These are phyloP conservation scores for Spatulosminthurus flaviceps DNA, from an alignment of 2,888 invertebrate genomes.

Conservation along the genomic window DNA sequence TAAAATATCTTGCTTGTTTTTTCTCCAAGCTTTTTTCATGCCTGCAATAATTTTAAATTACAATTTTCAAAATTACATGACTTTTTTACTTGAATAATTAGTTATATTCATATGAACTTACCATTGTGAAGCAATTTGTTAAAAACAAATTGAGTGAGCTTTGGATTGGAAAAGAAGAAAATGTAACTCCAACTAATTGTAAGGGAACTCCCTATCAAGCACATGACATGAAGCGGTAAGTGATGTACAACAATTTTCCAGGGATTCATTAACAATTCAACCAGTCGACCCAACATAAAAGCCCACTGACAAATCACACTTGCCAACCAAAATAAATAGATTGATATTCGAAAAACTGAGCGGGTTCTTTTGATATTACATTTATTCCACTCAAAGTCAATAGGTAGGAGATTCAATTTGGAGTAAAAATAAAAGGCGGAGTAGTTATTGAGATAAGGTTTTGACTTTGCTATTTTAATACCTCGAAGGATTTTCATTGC, in stretches of 20 bases:
- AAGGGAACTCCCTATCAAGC: background rate
- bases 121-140: background rate
- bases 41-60: background rate
- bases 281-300: background rate
- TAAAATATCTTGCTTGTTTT: background rate
- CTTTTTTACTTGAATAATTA: too few relatives aligned
- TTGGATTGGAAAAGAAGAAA: background rate
- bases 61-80: too few relatives aligned
- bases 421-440: background rate
- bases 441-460: too few relatives aligned
- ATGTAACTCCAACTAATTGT: background rate
- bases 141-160: background rate
- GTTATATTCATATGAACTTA: background rate
- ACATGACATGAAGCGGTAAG: slow-evolving; percentile 7
- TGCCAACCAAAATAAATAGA: background rate
- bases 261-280: background rate
- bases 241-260: background rate
- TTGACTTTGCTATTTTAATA: too few relatives aligned
- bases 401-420: background rate
- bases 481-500: too few relatives aligned
- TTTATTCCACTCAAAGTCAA: background rate
- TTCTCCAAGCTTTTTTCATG: background rate
- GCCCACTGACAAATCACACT: background rate
- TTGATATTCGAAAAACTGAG: background rate
- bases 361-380: background rate